Evolutionary conservation across 35 echinoderm and acorn worm species (phyloP).

Genomic region (Ophiothrix spiculata): DNA sequence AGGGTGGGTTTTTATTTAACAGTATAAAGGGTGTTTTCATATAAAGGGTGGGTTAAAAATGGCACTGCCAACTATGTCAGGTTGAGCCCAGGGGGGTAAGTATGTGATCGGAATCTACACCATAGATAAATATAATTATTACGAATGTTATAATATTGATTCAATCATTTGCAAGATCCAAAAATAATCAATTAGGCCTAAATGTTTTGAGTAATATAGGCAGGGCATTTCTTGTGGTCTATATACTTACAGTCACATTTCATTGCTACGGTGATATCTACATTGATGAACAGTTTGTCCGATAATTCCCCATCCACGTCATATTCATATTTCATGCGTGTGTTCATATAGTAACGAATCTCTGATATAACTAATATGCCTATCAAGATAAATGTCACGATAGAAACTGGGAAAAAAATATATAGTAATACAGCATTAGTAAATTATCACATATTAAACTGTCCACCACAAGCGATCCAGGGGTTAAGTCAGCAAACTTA

Average conservation of each 20-base stretch:
- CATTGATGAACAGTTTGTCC: constrained; percentile 78
- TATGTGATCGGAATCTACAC: too few species aligned
- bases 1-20: too few species aligned
- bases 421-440: neutral
- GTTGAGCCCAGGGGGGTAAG: too few species aligned
- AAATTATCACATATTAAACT: neutral
- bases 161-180: neutral
- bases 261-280: constrained; percentile 93
- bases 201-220: neutral
- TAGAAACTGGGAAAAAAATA: constrained; percentile 62
- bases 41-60: too few species aligned
- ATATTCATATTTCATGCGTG: constrained; percentile 90
- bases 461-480: too few species aligned
- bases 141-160: neutral
- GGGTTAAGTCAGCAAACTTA: too few species aligned
- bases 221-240: too few species aligned
- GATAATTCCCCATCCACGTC: constrained; percentile 73
- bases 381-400: constrained; percentile 77
- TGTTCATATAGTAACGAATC: constrained; percentile 61
- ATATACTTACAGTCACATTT: constrained; percentile 79
- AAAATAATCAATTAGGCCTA: neutral
- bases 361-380: constrained; percentile 74
- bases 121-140: too few species aligned
- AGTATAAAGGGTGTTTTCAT: too few species aligned
- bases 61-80: too few species aligned